Conservation (phyloP, 2,888 invertebrate genomes). For the Baronia brevicornis region DNA sequence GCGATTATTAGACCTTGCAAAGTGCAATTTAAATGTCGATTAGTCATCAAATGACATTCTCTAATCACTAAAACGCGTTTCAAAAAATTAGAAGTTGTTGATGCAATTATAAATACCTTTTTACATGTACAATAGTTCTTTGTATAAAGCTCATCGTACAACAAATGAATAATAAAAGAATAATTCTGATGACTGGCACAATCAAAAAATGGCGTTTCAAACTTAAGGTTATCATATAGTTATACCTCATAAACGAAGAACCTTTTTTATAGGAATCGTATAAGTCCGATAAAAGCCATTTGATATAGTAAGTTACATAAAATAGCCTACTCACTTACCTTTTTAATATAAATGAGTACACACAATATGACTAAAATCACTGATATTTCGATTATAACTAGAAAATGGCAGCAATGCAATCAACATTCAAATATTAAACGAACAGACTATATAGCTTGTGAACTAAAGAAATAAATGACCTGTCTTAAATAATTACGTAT, state of each 20-base stretch:
- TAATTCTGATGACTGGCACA: slow-evolving; percentile 49
- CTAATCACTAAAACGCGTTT: slow-evolving; percentile 20
- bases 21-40: slow-evolving; percentile 24
- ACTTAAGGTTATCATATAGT: slow-evolving; percentile 34
- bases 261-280: too few relatives aligned
- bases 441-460: too few relatives aligned
- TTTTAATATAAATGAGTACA: slow-evolving; percentile 62
- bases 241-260: too few relatives aligned
- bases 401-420: slow-evolving; percentile 19
- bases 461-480: too few relatives aligned
- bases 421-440: slow-evolving; percentile 20
- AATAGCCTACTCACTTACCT: slow-evolving; percentile 53
- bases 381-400: slow-evolving; percentile 36
- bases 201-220: slow-evolving; percentile 68
- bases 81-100: too few relatives aligned
- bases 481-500: too few relatives aligned
- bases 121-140: neutral
- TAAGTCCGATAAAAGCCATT: slow-evolving; percentile 10
- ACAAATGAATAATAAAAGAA: slow-evolving; percentile 30
- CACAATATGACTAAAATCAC: slow-evolving; percentile 61
- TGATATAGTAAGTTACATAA: slow-evolving; percentile 23
- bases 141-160: neutral
- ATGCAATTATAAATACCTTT: too few relatives aligned
- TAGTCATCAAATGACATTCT: slow-evolving; percentile 50
- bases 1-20: slow-evolving; percentile 34